A percentile compares a stretch with the other conserved stretches of the same genome.
phyloP scores from a whole-genome alignment of 1,140 invertebrate species.

The Rhagoletis zephyria region DNA sequence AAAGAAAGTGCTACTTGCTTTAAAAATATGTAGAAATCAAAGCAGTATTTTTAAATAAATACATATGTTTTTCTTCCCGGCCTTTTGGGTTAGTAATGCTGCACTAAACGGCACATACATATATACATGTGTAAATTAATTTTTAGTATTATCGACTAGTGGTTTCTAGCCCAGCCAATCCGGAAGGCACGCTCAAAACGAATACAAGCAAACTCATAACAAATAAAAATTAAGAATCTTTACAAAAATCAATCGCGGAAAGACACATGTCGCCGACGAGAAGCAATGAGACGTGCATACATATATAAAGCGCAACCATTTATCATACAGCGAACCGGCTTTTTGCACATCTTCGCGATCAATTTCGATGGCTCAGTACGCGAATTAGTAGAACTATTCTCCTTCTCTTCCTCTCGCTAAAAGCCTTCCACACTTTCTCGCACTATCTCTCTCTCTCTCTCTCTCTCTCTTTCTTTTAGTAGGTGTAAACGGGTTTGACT shows the following conservation, averaged over 20 bases:
- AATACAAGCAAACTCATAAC: not conserved
- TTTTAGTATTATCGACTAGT: too few relatives aligned
- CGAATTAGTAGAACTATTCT: not conserved
- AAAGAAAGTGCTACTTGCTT: too few relatives aligned
- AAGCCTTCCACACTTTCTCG: not conserved
- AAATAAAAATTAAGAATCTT: not conserved
- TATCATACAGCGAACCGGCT: slow-evolving; percentile 10
- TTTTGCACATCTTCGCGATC: not conserved
- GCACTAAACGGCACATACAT: too few relatives aligned
- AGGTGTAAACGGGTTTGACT: not conserved
- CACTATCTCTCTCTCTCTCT: not conserved
- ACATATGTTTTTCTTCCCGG: too few relatives aligned
- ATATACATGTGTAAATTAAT: too few relatives aligned
- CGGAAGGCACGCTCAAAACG: not conserved
- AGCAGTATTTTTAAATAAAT: too few relatives aligned
- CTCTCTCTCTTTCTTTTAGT: too few relatives aligned
- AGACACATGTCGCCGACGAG: not conserved
- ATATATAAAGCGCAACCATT: not conserved
- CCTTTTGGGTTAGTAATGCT: too few relatives aligned
- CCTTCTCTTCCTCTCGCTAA: not conserved
- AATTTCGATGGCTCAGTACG: not conserved
- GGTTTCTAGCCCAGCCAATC: not conserved
- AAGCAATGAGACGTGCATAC: not conserved
- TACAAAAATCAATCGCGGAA: not conserved
- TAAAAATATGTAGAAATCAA: too few relatives aligned